Conservation (phyloP, 2,888 invertebrate genomes). For the Scaptomyza polygonia region DNA sequence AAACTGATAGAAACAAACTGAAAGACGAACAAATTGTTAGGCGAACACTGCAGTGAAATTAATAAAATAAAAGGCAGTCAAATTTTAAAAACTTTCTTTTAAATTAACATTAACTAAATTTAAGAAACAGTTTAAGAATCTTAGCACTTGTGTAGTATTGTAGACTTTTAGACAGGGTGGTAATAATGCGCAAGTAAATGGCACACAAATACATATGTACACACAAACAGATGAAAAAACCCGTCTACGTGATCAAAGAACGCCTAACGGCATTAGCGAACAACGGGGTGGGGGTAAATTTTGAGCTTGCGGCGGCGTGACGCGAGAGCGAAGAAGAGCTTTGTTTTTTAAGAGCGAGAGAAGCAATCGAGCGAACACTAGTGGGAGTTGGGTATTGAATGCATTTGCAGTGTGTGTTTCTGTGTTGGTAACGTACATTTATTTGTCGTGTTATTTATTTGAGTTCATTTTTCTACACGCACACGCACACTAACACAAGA, state of each 20-base stretch:
- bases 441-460: conserved; percentile 30
- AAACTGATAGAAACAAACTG: conserved; percentile 3
- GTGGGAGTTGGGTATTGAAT: conserved; percentile 42
- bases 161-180: conserved; percentile 37
- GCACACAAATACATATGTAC: conserved; percentile 23
- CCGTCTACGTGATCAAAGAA: conserved; percentile 62
- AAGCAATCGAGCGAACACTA: conserved; percentile 8
- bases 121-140: conserved; percentile 22
- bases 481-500: conserved; percentile 17
- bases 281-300: conserved; percentile 34
- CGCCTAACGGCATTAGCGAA: conserved; percentile 31
- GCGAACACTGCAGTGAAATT: background rate
- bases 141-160: conserved; percentile 36
- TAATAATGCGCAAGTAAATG: conserved; percentile 50
- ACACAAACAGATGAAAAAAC: conserved; percentile 38
- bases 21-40: background rate
- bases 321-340: conserved; percentile 17
- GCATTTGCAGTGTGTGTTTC: conserved; percentile 37
- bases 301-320: conserved; percentile 32
- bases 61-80: too few relatives aligned
- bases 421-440: conserved; percentile 32
- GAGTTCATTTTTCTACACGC: conserved; percentile 30
- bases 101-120: background rate
- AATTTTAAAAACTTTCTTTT: background rate
- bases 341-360: conserved; percentile 2